A percentile compares a stretch with the other conserved stretches of the same genome.
Conservation (phyloP, 1,140 invertebrate genomes). For the Andrena cerasifolii region DNA sequence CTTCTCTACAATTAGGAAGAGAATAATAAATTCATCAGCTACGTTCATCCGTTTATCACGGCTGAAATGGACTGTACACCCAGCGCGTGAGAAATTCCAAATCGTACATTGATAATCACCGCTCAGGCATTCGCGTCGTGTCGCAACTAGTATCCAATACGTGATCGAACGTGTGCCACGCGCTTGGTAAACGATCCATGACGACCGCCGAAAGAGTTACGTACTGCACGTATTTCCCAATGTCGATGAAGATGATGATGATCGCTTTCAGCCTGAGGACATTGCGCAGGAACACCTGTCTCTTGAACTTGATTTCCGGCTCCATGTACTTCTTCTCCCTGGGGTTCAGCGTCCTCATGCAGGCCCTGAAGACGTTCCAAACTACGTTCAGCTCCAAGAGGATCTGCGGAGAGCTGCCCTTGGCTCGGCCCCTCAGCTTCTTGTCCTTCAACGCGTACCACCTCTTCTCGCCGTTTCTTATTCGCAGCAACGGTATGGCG, state of each 20-base stretch:
- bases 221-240: constrained; percentile 96
- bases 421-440: constrained; percentile 93
- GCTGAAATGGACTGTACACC: too few species aligned
- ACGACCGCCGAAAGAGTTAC: constrained; percentile 69
- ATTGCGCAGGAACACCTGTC: constrained; percentile 96
- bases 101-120: constrained; percentile 16
- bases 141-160: neutral
- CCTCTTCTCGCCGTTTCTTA: constrained; percentile 94
- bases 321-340: constrained; percentile 98
- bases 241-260: constrained; percentile 93
- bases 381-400: constrained; percentile 95
- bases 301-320: constrained; percentile 96
- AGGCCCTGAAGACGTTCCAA: constrained; percentile 96
- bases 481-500: constrained; percentile 93
- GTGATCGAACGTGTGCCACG: neutral
- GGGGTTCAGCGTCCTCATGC: constrained; percentile 96
- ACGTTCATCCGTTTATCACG: too few species aligned
- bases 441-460: constrained; percentile 99
- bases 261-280: constrained; percentile 96
- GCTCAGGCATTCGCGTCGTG: neutral
- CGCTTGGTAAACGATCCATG: constrained; percentile 1
- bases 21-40: too few species aligned
- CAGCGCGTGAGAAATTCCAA: too few species aligned
- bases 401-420: constrained; percentile 95
- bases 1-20: neutral